Evolutionary conservation across 2,797 vertebrate species (phyloP).

Genomic region (Varecia variegata): DNA sequence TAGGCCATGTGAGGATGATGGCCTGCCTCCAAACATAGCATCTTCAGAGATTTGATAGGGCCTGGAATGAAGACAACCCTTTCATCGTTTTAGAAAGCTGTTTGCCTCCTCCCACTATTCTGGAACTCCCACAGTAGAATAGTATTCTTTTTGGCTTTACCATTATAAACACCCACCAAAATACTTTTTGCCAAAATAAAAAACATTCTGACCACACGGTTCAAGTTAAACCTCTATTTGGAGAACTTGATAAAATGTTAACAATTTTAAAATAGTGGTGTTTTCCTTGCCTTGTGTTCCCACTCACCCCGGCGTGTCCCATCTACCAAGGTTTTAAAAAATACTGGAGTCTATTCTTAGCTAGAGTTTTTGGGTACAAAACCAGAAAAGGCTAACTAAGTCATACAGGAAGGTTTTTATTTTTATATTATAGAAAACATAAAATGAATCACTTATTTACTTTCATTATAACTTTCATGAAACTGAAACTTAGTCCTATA

Average conservation of each 20-base stretch:
- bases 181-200: background rate
- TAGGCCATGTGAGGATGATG: background rate
- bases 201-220: background rate
- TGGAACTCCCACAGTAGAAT: background rate
- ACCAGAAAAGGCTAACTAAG: background rate
- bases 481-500: conserved; percentile 35
- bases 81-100: background rate
- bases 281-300: background rate
- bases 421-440: conserved; percentile 42
- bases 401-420: background rate
- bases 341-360: background rate
- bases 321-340: background rate
- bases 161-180: background rate
- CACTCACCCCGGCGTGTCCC: background rate
- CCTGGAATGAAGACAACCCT: background rate
- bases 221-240: background rate
- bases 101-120: background rate
- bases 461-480: conserved; percentile 52
- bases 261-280: background rate
- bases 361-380: background rate
- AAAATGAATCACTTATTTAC: conserved; percentile 42
- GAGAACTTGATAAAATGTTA: conserved; percentile 20
- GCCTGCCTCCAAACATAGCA: background rate
- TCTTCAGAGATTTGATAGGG: background rate
- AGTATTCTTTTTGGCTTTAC: background rate